Conservation (phyloP, 2,797 vertebrate species). For the Ambastaia sidthimunki region DNA sequence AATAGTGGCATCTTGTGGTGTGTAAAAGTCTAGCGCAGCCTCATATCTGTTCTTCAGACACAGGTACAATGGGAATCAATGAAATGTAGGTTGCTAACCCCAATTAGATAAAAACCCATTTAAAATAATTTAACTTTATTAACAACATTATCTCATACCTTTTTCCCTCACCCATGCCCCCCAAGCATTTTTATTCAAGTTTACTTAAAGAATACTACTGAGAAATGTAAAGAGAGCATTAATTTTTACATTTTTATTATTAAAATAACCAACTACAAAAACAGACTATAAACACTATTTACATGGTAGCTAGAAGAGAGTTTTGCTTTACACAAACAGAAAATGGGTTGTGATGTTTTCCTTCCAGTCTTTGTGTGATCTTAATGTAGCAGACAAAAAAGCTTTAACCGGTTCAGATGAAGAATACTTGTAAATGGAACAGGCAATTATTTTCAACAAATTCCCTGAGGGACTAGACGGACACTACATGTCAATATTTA, state of each 20-base stretch:
- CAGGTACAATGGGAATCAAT: neutral
- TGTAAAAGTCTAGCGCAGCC: neutral
- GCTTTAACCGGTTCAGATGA: conserved; percentile 37
- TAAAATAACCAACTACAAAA: conserved; percentile 87
- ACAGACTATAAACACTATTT: conserved; percentile 85
- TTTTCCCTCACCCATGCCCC: neutral
- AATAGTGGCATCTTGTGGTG: conserved; percentile 47
- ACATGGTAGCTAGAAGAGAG: conserved; percentile 74
- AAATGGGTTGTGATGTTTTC: conserved; percentile 20
- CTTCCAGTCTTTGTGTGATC: conserved; percentile 47
- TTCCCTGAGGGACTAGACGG: conserved; percentile 79
- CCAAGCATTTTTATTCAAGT: neutral
- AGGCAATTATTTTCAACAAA: conserved; percentile 55
- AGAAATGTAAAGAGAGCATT: conserved; percentile 26
- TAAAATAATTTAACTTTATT: too few species aligned
- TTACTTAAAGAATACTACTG: neutral
- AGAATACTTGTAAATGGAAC: conserved; percentile 45
- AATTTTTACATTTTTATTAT: conserved; percentile 81
- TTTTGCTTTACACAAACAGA: conserved; percentile 68
- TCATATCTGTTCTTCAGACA: neutral
- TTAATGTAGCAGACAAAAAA: conserved; percentile 18
- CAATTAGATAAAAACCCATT: neutral
- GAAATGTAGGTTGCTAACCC: neutral
- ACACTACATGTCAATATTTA: conserved; percentile 69
- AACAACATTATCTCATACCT: neutral